These are phyloP conservation scores for Elanus axillaris DNA, from an alignment of 2,113 vertebrate species.

Conservation along the genomic window DNA sequence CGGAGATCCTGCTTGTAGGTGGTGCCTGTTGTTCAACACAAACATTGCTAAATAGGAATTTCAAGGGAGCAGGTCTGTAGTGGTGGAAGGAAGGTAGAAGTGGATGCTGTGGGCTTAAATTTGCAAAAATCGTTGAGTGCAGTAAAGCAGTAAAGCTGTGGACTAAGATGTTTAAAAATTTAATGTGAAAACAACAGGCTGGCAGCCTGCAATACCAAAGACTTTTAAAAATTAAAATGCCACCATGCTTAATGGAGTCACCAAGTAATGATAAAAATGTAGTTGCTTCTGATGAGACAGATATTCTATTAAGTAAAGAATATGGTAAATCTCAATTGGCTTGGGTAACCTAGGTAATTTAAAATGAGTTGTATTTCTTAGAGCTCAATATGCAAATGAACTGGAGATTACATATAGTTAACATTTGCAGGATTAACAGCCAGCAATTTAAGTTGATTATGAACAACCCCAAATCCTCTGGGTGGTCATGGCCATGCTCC, in stretches of 20 bases:
- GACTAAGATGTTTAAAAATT: conserved; percentile 52
- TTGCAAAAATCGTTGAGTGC: neutral
- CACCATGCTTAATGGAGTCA: conserved; percentile 47
- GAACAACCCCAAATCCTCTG: neutral
- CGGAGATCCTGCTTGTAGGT: neutral
- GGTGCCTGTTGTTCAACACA: neutral
- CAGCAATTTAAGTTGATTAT: neutral
- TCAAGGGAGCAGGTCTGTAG: neutral
- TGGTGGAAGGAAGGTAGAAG: neutral
- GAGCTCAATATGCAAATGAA: neutral
- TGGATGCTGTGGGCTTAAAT: neutral
- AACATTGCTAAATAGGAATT: neutral
- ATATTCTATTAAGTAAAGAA: conserved; percentile 10
- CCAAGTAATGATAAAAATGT: conserved; percentile 50
- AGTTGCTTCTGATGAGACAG: conserved; percentile 46
- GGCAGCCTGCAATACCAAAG: conserved; percentile 17
- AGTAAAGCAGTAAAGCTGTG: neutral
- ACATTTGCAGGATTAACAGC: neutral
- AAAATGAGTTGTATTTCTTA: neutral
- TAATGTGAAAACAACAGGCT: conserved; percentile 30
- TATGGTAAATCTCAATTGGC: neutral
- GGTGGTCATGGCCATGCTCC: neutral
- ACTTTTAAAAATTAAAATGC: conserved; percentile 60
- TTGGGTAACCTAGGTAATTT: neutral
- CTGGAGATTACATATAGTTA: neutral